A percentile compares a stretch with the other conserved stretches of the same genome.
These are phyloP conservation scores for Coregonus sp. DNA, from an alignment of 2,797 vertebrate species.

Conservation along the genomic window DNA sequence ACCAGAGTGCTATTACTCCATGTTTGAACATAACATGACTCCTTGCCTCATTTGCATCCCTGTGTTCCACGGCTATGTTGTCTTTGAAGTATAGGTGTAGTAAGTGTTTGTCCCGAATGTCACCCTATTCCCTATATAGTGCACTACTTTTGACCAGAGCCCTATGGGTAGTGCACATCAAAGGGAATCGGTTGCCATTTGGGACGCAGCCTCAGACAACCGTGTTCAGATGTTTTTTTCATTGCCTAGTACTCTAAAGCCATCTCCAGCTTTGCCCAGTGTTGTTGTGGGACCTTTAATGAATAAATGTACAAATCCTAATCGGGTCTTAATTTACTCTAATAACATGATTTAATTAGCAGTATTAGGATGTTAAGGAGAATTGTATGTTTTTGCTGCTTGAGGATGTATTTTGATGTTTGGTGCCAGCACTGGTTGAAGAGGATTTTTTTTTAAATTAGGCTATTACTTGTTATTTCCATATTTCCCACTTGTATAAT, in stretches of 20 bases:
- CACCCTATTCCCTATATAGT: not conserved
- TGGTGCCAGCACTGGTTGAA: not conserved
- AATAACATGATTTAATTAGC: conserved; percentile 33
- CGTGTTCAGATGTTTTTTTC: conserved; percentile 21
- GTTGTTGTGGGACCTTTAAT: conserved; percentile 29
- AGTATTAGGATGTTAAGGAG: not conserved
- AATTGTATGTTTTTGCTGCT: not conserved
- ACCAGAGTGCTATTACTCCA: conserved; percentile 55
- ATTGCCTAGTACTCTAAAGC: conserved; percentile 9
- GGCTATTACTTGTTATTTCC: no score
- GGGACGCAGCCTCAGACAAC: conserved; percentile 8
- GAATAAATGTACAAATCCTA: conserved; percentile 27
- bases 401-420: not conserved
- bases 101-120: not conserved
- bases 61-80: conserved; percentile 12
- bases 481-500: not conserved
- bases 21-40: conserved; percentile 41
- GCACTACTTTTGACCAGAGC: not conserved
- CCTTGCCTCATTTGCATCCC: conserved; percentile 43
- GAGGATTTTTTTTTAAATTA: no score
- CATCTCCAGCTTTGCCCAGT: conserved; percentile 8
- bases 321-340: conserved; percentile 38
- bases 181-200: not conserved
- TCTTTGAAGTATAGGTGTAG: conserved; percentile 46
- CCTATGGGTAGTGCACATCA: not conserved